Conservation (phyloP, 37 sponge, comb jelly and placozoan genomes). For the Ephydatia muelleri region DNA sequence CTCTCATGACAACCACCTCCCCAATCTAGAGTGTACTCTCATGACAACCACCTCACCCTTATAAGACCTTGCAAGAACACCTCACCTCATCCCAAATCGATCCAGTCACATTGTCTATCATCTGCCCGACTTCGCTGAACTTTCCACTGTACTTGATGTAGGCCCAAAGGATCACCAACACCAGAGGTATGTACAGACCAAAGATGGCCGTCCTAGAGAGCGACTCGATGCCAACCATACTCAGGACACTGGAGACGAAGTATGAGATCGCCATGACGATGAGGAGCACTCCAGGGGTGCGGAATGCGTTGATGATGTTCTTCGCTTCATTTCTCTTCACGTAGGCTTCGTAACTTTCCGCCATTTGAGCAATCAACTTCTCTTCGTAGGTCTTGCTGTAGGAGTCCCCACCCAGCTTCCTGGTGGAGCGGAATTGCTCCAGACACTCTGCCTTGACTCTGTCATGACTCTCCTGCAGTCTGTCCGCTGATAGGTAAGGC, state of each 20-base stretch:
- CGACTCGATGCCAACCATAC: conserved; percentile 61
- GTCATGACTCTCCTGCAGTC: conserved; percentile 65
- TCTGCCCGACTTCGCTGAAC: conserved; percentile 71
- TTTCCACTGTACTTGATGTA: conserved; percentile 84
- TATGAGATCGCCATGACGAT: conserved; percentile 74
- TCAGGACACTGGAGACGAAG: conserved; percentile 67
- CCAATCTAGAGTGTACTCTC: no score
- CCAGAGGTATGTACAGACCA: conserved; percentile 72
- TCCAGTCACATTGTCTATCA: conserved; percentile 82
- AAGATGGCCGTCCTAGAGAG: conserved; percentile 75
- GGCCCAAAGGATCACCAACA: conserved; percentile 74
- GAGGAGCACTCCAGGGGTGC: conserved; percentile 92
- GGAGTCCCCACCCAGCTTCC: conserved; percentile 89
- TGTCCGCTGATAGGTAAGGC: conserved; percentile 84
- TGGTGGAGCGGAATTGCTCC: conserved; percentile 62
- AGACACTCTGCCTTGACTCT: conserved; percentile 46
- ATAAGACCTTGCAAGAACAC: neutral
- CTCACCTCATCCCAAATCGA: conserved; percentile 89
- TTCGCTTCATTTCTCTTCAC: conserved; percentile 86
- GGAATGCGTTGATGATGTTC: conserved; percentile 85
- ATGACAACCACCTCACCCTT: no score
- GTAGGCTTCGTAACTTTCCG: conserved; percentile 78
- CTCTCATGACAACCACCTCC: no score
- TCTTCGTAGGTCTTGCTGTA: conserved; percentile 76
- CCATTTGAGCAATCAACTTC: conserved; percentile 73